Percentiles rank a stretch among this genome's conserved stretches.
phyloP scores from a whole-genome alignment of 2,888 invertebrate genomes.

The Agonum fuliginosum region DNA sequence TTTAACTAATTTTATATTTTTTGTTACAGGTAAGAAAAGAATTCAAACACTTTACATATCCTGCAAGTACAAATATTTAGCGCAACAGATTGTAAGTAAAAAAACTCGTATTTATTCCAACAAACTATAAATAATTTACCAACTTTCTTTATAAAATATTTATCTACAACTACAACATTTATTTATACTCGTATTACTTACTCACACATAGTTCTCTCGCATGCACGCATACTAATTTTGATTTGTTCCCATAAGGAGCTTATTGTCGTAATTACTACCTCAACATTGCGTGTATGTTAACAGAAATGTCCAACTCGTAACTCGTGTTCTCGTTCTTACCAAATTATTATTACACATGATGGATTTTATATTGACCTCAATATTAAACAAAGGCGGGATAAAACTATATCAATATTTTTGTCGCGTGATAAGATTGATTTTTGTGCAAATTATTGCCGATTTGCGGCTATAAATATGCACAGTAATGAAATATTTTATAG shows the following conservation, averaged over 20 bases:
- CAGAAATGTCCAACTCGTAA: slow-evolving; percentile 20
- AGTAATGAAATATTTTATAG: neutral
- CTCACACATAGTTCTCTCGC: neutral
- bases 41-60: too few relatives aligned
- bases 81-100: slow-evolving; percentile 8
- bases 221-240: slow-evolving; percentile 15
- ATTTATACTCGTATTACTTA: neutral
- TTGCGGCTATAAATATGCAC: slow-evolving; percentile 7
- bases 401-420: slow-evolving; percentile 1
- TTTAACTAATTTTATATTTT: neutral
- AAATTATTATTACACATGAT: slow-evolving; percentile 23
- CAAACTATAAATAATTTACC: neutral
- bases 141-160: neutral
- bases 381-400: slow-evolving; percentile 13
- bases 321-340: neutral
- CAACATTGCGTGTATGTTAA: slow-evolving; percentile 1
- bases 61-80: neutral
- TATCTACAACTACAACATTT: neutral
- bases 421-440: neutral
- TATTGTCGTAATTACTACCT: slow-evolving; percentile 10
- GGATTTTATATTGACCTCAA: slow-evolving; percentile 20
- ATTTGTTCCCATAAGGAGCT: slow-evolving; percentile 15
- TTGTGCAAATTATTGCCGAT: neutral
- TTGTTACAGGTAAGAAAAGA: neutral
- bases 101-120: neutral